Conservation (phyloP, 1,140 invertebrate species). For the Solen grandis region DNA sequence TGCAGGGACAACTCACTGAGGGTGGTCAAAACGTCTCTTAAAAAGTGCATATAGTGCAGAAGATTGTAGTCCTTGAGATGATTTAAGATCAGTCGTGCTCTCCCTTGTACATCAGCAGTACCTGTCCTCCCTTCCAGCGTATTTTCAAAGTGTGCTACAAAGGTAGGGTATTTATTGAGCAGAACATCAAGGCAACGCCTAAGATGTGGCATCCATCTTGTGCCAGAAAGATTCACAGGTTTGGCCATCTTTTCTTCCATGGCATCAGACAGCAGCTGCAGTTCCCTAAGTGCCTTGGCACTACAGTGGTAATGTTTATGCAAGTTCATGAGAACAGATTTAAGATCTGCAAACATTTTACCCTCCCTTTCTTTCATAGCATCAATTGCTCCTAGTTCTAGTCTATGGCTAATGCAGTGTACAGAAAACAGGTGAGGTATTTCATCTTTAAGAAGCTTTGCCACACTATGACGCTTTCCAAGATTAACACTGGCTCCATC, state of each 20-base stretch:
- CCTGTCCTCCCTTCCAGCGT: neutral
- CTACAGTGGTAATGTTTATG: constrained; percentile 33
- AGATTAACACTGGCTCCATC: constrained; percentile 14
- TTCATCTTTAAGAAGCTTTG: constrained; percentile 20
- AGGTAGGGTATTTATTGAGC: neutral
- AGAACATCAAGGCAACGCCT: neutral
- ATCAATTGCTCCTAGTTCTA: constrained; percentile 26
- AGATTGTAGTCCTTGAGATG: neutral
- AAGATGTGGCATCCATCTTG: constrained; percentile 30
- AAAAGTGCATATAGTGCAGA: constrained; percentile 39
- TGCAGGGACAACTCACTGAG: constrained; percentile 26
- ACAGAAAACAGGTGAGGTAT: constrained; percentile 13
- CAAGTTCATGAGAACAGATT: constrained; percentile 26
- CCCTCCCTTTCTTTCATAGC: constrained; percentile 29
- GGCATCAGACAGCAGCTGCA: constrained; percentile 19
- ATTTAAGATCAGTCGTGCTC: neutral
- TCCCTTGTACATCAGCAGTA: neutral
- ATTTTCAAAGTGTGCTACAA: neutral
- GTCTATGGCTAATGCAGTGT: constrained; percentile 29
- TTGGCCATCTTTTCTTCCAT: constrained; percentile 46
- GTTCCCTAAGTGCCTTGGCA: constrained; percentile 21
- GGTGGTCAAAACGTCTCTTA: constrained; percentile 26
- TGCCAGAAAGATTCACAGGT: constrained; percentile 24
- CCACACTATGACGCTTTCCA: constrained; percentile 5
- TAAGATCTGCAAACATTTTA: constrained; percentile 31